Base-by-base conservation (phyloP, 2,797 vertebrate species). In the Tenualosa ilisha region DNA sequence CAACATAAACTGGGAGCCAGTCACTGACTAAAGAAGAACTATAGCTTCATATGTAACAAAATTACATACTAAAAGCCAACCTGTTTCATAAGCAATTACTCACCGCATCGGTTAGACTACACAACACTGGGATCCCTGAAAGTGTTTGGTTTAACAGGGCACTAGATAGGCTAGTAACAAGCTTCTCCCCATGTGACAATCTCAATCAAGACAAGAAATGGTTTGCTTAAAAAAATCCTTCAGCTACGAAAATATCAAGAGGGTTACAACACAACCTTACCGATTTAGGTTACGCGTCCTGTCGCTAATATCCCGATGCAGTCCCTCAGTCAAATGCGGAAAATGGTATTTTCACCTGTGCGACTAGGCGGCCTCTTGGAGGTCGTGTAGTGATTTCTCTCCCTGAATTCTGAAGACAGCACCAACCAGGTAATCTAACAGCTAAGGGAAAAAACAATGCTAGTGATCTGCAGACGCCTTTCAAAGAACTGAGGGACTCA, bases 311-410 rank as follows among this genome's bases (percentile, higher is more conserved):
- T 79, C 72, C 72, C 40, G 72, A 46, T 46, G 72, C 72, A 79
- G 72, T 46, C 37, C 40, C 37, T 79, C 40, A 20, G 40, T 13
- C 72, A 43, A 79, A 40, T 79, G 72, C 72, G 37, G 72, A 43
- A 79, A 46, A 46, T 20, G 72, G 72, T 79, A 5, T 79, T 79
- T 79, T 79, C 72, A 79, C 72, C 72, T 79, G 72, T 79, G 72
- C 72, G 7, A 22, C 68, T 75, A 37, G 68, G 68, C 72, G 72
- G 72, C 40, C 40, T 79, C 17, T 43, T 40, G 5, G 17, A 43
- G 40, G 46, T 17, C 72, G 37, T 79, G 72, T 40, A 79, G 72
- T 79, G 72, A 79, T 79, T 46, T 79, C 20, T 46, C 37, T 46
- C 40, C 37, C 17, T 40, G 40, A 43, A 46, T 7, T 40, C 43